Base-by-base conservation (phyloP, 2,113 vertebrate species). In the Bufo bufo region DNA sequence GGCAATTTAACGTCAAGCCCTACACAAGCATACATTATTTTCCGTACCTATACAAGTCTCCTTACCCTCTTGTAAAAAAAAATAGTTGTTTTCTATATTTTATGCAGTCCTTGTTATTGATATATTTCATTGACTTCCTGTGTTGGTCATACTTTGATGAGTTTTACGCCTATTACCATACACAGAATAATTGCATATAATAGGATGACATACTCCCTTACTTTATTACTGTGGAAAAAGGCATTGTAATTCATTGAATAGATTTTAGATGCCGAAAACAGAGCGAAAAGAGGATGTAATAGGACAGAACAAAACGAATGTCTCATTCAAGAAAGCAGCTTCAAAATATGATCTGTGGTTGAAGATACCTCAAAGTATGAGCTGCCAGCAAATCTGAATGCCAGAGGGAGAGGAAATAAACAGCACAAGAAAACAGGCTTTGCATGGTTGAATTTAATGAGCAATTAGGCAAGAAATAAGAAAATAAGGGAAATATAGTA, bases 391-490 rank as follows among this genome's bases (percentile, higher is more conserved):
- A 88, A 82, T 74, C 69, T 43, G 69, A 82, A 82, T 88, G 86
- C 86, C 79, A 83, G 80, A 88, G 80, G 79, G 65, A 88, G 61
- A 47, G 79, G 84, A 88, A 72, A 83, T 63, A 74, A 83, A 77
- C 71, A 82, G 80, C 69, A 75, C 43, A 77, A 83, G 47, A 83
- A 82, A 83, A 83, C 69, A 83, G 56, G 47, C 58, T 65, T 88
- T 88, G 80, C 69, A 77, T 88, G 87, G 80, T 77, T 88, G 79
- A 65, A 82, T 83, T 88, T 88, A 88, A 88, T 88, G 80, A 88
- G 80, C 87, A 83, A 83, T 88, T 88, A 87, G 77, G 77, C 77
- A 80, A 87, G 63, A 87, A 80, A 80, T 71, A 63, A 49, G 79
- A 85, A 86, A 86, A 74, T 47, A 59, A 58, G 50, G 47, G 33